phyloP scores from a whole-genome alignment of 2,113 vertebrate species.

The Cephalopterus ornatus region DNA sequence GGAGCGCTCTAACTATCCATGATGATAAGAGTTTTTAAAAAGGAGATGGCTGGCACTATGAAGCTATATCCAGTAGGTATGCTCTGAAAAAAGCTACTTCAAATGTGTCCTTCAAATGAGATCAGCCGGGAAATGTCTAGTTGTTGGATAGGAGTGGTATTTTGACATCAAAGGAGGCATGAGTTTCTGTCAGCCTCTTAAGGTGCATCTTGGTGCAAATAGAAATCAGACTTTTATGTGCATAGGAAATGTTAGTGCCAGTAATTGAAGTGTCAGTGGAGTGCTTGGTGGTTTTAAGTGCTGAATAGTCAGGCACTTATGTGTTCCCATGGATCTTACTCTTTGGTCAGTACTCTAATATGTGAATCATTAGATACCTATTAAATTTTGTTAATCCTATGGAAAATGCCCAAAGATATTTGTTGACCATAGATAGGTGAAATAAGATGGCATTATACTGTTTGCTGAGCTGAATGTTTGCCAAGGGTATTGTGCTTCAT shows the following conservation, averaged over 20 bases:
- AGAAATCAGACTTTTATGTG: neutral
- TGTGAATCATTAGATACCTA: neutral
- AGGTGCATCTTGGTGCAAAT: neutral
- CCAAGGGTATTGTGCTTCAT: neutral
- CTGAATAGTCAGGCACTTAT: neutral
- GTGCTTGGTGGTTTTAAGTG: neutral
- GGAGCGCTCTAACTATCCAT: neutral
- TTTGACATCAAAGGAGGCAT: neutral
- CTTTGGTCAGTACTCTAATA: neutral
- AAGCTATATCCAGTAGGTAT: neutral
- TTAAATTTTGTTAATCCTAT: neutral
- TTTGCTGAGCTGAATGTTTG: neutral
- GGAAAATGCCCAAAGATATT: neutral
- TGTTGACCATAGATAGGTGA: neutral
- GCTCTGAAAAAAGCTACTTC: neutral
- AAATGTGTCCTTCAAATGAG: neutral
- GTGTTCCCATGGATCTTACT: neutral
- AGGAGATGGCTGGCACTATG: neutral
- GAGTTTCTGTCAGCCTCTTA: neutral
- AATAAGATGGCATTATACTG: neutral
- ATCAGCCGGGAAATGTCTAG: neutral
- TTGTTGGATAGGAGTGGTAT: neutral
- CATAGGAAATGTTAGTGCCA: neutral
- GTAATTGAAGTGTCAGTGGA: neutral
- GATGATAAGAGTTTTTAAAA: neutral